Evolutionary conservation across 1,140 invertebrate species (phyloP).

Genomic region (Diorhabda carinulata): DNA sequence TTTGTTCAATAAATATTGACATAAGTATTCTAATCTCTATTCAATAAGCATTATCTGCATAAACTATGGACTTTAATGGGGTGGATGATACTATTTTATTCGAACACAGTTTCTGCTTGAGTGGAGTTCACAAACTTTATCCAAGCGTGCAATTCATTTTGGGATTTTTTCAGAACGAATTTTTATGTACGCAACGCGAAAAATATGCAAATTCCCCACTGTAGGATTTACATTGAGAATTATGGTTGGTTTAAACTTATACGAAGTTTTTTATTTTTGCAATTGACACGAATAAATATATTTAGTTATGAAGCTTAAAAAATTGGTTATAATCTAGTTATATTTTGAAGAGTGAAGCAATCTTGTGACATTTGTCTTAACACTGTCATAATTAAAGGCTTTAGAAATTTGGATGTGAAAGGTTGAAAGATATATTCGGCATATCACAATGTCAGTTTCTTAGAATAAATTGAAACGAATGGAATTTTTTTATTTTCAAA

Average conservation of each 20-base stretch:
- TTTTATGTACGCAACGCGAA: conserved; percentile 2
- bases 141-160: not conserved
- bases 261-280: not conserved
- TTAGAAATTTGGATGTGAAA: too few species aligned
- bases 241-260: not conserved
- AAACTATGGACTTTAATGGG: not conserved
- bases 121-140: not conserved
- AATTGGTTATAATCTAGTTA: too few species aligned
- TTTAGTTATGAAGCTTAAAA: too few species aligned
- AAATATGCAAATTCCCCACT: conserved; percentile 1
- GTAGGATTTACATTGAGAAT: not conserved
- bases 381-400: too few species aligned
- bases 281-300: not conserved
- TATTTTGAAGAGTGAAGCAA: too few species aligned
- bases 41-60: not conserved
- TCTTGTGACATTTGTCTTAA: too few species aligned
- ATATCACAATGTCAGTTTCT: too few species aligned
- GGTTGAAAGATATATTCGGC: too few species aligned
- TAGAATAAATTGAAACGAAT: too few species aligned
- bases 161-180: not conserved
- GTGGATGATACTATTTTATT: not conserved
- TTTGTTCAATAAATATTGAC: too few species aligned
- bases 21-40: too few species aligned
- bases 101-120: not conserved
- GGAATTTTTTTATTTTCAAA: too few species aligned